These are phyloP conservation scores for Lysandra bellargus DNA, from an alignment of 2,888 invertebrate genomes.

Conservation along the genomic window DNA sequence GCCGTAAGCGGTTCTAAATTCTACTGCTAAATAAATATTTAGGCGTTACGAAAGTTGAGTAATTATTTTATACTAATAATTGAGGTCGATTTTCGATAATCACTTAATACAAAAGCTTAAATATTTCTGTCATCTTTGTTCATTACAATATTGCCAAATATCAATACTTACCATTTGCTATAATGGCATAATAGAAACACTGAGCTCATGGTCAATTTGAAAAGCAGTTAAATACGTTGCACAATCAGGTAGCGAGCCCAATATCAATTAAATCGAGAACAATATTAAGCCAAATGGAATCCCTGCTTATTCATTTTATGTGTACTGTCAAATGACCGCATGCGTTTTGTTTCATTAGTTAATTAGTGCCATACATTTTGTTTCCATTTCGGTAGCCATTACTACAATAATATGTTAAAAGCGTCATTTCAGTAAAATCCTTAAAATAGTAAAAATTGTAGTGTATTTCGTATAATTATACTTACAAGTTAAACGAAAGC, in stretches of 20 bases:
- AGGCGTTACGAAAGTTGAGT: not conserved
- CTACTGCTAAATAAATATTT: not conserved
- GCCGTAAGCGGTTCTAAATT: too few species aligned
- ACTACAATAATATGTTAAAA: not conserved
- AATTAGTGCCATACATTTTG: not conserved
- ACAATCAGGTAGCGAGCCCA: slow-evolving; percentile 24
- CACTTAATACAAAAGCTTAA: not conserved
- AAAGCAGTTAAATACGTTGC: slow-evolving; percentile 14
- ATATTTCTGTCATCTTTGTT: not conserved
- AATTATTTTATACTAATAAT: not conserved
- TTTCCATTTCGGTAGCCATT: not conserved
- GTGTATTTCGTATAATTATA: not conserved
- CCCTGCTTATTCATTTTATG: slow-evolving; percentile 25
- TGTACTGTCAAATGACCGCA: slow-evolving; percentile 18
- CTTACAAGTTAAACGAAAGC: not conserved
- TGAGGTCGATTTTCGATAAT: too few species aligned
- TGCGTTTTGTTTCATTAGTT: slow-evolving; percentile 9
- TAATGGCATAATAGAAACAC: not conserved
- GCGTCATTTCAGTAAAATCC: not conserved
- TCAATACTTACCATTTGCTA: not conserved
- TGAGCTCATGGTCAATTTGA: slow-evolving; percentile 8
- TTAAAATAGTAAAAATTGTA: not conserved
- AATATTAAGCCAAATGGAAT: slow-evolving; percentile 27
- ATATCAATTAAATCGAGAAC: slow-evolving; percentile 29
- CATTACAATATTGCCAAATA: not conserved